Conservation (phyloP, 2,888 invertebrate species). For the Pecten maximus region DNA sequence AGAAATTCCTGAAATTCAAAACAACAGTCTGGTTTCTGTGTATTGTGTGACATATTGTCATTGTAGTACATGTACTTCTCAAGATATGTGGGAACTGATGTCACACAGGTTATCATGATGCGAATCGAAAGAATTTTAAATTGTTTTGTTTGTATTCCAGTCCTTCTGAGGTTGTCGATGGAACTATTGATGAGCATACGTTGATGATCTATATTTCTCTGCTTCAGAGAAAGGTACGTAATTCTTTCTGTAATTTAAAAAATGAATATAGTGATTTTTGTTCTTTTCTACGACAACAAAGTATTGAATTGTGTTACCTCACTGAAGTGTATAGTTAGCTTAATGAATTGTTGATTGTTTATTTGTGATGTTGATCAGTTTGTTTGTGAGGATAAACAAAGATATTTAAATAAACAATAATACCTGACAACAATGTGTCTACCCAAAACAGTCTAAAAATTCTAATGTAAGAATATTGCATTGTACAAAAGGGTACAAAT, state of each 20-base stretch:
- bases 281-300: too few relatives aligned
- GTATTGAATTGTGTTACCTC: background rate
- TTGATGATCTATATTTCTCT: conserved; percentile 78
- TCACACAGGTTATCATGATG: background rate
- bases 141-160: conserved; percentile 59
- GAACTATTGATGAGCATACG: conserved; percentile 78
- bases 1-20: conserved; percentile 19
- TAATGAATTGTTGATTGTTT: background rate
- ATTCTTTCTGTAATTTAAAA: background rate
- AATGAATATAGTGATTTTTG: background rate
- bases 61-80: background rate
- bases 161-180: conserved; percentile 72
- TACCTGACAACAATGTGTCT: too few relatives aligned
- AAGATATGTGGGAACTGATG: background rate
- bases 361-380: background rate
- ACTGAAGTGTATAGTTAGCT: background rate
- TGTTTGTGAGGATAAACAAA: too few relatives aligned
- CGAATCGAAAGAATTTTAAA: background rate
- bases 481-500: too few relatives aligned
- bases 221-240: conserved; percentile 74
- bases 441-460: too few relatives aligned
- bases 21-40: background rate
- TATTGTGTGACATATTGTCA: background rate
- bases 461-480: too few relatives aligned
- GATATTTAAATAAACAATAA: too few relatives aligned